Percentiles rank a stretch among this genome's conserved stretches.
These are phyloP conservation scores for Tenebrosternarchus preto DNA, from an alignment of 2,113 vertebrate species.

Conservation along the genomic window DNA sequence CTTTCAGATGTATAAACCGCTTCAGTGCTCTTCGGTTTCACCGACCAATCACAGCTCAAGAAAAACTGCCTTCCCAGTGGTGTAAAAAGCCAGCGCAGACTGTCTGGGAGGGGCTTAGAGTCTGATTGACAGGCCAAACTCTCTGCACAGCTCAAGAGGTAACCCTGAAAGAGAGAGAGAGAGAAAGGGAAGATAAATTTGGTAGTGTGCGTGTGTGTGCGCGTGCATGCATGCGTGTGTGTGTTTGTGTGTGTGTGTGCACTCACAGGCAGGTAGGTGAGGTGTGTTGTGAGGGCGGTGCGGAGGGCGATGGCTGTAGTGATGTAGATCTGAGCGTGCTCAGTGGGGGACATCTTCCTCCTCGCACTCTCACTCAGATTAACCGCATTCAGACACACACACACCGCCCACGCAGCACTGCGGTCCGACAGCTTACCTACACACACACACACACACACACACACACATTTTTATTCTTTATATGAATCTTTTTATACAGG, in stretches of 20 bases:
- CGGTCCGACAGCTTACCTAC: constrained; percentile 87
- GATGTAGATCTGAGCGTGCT: constrained; percentile 89
- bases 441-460: constrained; percentile 30
- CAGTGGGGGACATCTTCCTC: constrained; percentile 84
- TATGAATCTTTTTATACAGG: too few species aligned
- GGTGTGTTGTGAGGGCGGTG: constrained; percentile 82
- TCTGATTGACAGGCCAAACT: constrained; percentile 77
- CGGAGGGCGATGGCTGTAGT: constrained; percentile 88
- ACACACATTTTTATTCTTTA: neutral
- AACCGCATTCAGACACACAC: constrained; percentile 90
- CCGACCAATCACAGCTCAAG: constrained; percentile 91
- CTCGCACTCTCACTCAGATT: constrained; percentile 92
- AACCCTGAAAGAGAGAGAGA: constrained; percentile 74
- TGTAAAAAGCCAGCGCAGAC: constrained; percentile 90
- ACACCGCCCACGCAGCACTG: constrained; percentile 82
- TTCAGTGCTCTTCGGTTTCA: constrained; percentile 81
- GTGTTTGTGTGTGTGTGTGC: constrained; percentile 13
- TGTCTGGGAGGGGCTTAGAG: constrained; percentile 81
- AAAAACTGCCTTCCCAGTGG: constrained; percentile 93
- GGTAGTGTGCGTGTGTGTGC: neutral
- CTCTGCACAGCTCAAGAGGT: constrained; percentile 88
- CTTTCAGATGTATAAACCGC: constrained; percentile 88
- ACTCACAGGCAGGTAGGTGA: constrained; percentile 87
- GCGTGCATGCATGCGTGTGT: neutral
- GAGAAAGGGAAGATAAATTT: neutral